Evolutionary conservation across 2,113 vertebrate species (phyloP).

Genomic region (Orcinus orca): DNA sequence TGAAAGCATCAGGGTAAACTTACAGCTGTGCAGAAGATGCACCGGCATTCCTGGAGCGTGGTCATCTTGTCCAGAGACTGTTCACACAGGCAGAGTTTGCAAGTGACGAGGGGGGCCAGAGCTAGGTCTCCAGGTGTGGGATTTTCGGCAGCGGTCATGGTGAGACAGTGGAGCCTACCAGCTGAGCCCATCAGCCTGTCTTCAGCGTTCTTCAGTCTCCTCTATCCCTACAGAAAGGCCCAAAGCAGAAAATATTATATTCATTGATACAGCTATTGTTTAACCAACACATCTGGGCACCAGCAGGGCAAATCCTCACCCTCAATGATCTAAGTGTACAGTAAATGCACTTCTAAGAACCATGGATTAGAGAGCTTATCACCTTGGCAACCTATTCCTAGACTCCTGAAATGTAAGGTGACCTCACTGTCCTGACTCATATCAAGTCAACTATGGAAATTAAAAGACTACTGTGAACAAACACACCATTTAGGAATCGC

Average conservation of each 20-base stretch:
- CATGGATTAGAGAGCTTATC: neutral
- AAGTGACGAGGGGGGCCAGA: conserved; percentile 83
- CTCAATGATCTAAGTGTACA: neutral
- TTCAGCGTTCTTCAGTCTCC: conserved; percentile 15
- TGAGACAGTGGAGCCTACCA: conserved; percentile 64
- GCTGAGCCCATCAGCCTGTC: conserved; percentile 71
- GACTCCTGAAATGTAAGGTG: neutral
- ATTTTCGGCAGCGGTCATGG: conserved; percentile 83
- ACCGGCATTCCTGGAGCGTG: conserved; percentile 89
- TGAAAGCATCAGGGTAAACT: conserved; percentile 61
- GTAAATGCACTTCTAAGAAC: neutral
- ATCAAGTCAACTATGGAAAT: neutral
- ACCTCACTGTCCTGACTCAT: neutral
- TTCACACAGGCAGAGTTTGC: conserved; percentile 94
- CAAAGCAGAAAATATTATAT: conserved; percentile 40
- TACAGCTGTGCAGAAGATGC: conserved; percentile 92
- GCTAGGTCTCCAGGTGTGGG: conserved; percentile 76
- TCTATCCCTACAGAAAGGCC: conserved; percentile 44
- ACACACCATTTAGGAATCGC: neutral
- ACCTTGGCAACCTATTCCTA: neutral
- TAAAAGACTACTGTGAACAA: neutral
- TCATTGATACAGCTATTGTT: neutral
- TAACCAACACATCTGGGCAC: neutral
- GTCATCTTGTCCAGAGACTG: conserved; percentile 87
- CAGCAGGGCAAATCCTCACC: neutral